These are phyloP conservation scores for Dryobota labecula DNA, from an alignment of 2,888 invertebrate species.

Conservation along the genomic window DNA sequence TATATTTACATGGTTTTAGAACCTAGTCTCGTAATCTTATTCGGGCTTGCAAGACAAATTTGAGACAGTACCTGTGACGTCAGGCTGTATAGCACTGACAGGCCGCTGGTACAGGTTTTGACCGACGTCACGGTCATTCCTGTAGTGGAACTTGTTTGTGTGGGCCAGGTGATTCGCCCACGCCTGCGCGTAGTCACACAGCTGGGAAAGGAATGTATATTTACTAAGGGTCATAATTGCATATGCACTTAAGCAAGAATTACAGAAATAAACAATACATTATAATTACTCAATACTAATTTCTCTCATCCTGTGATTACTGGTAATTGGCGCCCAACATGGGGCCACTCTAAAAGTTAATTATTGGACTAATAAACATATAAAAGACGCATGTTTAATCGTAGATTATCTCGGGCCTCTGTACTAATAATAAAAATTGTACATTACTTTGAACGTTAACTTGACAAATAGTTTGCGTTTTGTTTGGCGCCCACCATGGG, in stretches of 20 bases:
- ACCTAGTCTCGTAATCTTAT: background rate
- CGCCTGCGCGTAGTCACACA: slow-evolving; percentile 95
- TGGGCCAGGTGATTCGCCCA: slow-evolving; percentile 97
- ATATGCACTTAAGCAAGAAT: no score
- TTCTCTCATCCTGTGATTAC: background rate
- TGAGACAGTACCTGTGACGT: slow-evolving; percentile 91
- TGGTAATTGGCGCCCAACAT: slow-evolving; percentile 37
- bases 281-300: background rate
- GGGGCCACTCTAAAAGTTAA: background rate
- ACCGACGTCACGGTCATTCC: slow-evolving; percentile 94
- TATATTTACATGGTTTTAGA: background rate
- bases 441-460: background rate
- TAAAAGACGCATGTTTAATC: background rate
- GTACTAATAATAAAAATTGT: background rate
- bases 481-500: slow-evolving; percentile 49
- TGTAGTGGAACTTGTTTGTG: slow-evolving; percentile 94
- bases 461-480: background rate
- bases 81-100: slow-evolving; percentile 92
- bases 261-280: background rate
- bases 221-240: background rate
- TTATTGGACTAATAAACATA: background rate
- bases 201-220: slow-evolving; percentile 80
- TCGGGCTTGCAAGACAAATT: background rate
- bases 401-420: background rate
- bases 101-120: slow-evolving; percentile 95